Conservation (phyloP, 2,888 invertebrate species). For the Apamea sordens region DNA sequence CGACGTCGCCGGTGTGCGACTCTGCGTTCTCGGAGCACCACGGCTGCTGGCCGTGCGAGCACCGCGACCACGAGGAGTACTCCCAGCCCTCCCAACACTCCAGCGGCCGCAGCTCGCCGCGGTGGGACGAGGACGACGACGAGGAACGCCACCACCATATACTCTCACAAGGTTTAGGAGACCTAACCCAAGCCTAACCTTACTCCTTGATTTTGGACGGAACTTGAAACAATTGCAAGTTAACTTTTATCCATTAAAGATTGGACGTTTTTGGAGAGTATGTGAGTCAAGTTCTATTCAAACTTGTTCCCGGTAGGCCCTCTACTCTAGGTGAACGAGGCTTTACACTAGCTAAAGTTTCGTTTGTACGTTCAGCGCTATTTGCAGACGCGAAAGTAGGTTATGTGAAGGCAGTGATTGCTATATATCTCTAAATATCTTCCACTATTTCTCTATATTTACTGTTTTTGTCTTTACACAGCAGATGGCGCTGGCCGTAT, state of each 20-base stretch:
- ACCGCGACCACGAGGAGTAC: constrained; percentile 83
- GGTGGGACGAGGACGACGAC: constrained; percentile 87
- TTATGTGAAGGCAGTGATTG: constrained; percentile 86
- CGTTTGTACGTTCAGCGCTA: constrained; percentile 81
- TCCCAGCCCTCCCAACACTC: constrained; percentile 84
- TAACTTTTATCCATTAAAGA: constrained; percentile 48
- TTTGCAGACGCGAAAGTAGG: constrained; percentile 70
- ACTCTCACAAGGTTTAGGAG: constrained; percentile 87
- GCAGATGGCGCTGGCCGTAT: constrained; percentile 89
- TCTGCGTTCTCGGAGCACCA: constrained; percentile 88
- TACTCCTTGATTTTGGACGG: constrained; percentile 66
- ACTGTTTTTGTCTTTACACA: constrained; percentile 56
- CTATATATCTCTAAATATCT: constrained; percentile 58
- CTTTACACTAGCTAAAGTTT: constrained; percentile 61
- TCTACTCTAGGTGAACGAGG: constrained; percentile 70
- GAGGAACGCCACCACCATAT: constrained; percentile 84
- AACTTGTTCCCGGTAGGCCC: constrained; percentile 71
- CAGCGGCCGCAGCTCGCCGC: constrained; percentile 87
- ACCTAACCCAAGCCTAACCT: constrained; percentile 68
- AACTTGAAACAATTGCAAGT: constrained; percentile 64
- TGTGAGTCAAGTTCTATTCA: constrained; percentile 82
- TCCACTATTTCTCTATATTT: constrained; percentile 27
- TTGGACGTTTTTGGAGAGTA: constrained; percentile 54
- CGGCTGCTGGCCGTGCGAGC: constrained; percentile 88
- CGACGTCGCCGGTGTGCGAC: constrained; percentile 88